Evolutionary conservation across 2,888 invertebrate genomes (phyloP).

Genomic region (Unio pictorum): DNA sequence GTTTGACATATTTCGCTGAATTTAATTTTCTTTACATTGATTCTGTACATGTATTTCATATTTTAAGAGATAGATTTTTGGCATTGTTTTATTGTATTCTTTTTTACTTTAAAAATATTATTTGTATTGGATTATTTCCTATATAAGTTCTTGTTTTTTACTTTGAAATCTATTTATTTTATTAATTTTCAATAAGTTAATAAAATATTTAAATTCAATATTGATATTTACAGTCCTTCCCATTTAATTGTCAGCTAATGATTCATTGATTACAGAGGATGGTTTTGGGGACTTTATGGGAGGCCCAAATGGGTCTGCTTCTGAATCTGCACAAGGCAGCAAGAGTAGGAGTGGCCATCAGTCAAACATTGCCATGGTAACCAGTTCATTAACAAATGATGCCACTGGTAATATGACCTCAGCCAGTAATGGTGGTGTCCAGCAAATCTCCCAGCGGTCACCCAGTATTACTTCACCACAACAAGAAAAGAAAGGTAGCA

Average conservation of each 20-base stretch:
- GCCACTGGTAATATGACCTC: neutral
- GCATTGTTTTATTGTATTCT: neutral
- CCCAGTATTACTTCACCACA: conserved; percentile 2
- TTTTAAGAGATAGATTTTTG: neutral
- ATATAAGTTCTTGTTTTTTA: no score
- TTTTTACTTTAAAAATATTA: neutral
- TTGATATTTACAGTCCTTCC: neutral
- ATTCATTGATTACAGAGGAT: conserved; percentile 38
- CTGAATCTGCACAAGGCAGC: conserved; percentile 5
- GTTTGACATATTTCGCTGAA: no score
- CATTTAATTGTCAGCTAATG: neutral
- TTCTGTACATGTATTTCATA: no score
- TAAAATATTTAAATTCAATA: neutral
- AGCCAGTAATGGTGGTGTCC: conserved; percentile 4
- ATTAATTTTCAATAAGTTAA: neutral
- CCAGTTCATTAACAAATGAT: neutral
- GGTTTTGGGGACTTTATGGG: conserved; percentile 65
- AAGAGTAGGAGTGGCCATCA: conserved; percentile 9
- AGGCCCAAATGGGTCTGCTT: conserved; percentile 32
- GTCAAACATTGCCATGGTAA: conserved; percentile 3
- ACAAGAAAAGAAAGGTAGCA: conserved; percentile 21
- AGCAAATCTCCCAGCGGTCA: conserved; percentile 2
- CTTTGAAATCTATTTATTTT: no score
- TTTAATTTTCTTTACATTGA: no score
- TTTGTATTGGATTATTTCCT: no score